These are phyloP conservation scores for Cephus sareptanus DNA, from an alignment of 2,888 invertebrate species.

Conservation along the genomic window DNA sequence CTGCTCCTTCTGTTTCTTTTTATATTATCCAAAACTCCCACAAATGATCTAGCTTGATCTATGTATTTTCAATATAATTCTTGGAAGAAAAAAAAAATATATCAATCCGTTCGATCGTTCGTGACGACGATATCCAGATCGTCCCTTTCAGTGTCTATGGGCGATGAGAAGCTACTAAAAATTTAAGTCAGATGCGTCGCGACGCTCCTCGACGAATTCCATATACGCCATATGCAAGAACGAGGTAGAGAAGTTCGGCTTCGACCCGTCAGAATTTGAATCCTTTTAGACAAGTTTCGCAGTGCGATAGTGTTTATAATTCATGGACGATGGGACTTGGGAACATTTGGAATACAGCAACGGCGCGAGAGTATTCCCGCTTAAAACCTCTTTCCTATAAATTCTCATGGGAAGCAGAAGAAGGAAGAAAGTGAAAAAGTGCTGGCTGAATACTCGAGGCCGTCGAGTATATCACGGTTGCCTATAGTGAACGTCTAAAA, in stretches of 20 bases:
- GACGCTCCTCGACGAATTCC: background rate
- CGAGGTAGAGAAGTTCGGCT: background rate
- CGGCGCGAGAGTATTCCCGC: background rate
- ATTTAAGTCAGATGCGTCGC: background rate
- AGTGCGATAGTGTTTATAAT: constrained; percentile 38
- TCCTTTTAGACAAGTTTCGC: constrained; percentile 39
- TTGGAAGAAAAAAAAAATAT: too few relatives aligned
- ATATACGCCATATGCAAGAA: background rate
- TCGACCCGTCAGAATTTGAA: constrained; percentile 32
- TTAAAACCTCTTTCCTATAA: background rate
- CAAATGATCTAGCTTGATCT: too few relatives aligned
- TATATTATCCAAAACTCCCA: background rate
- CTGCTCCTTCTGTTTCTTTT: too few relatives aligned
- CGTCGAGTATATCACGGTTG: background rate
- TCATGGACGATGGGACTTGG: constrained; percentile 26
- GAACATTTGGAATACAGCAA: background rate
- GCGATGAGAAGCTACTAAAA: background rate
- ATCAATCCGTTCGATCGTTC: background rate
- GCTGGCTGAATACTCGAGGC: background rate
- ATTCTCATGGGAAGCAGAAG: background rate
- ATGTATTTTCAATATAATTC: too few relatives aligned
- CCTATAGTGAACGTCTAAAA: background rate
- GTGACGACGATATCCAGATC: background rate
- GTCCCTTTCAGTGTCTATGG: background rate
- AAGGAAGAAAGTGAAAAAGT: background rate